Base-by-base conservation (phyloP, 2,888 invertebrate species). In the Clepsis dumicolana region DNA sequence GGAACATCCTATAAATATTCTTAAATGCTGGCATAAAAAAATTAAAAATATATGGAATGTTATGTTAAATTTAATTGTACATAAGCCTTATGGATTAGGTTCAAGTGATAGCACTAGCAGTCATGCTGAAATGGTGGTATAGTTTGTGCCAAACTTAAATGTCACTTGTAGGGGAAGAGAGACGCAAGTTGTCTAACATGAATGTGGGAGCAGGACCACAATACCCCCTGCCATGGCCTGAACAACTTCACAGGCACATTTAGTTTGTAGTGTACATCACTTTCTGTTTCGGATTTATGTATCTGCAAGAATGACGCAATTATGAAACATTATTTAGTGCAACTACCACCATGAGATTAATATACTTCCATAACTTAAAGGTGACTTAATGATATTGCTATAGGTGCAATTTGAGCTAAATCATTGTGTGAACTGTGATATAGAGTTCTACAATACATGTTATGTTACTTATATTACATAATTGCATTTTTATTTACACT, bases 401-500 rank as follows among this genome's bases (percentile, higher is more conserved):
- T n/a, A n/a, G n/a, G 38, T 38, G 38, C 38, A 38, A 38, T 4
- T 38, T n/a, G 16, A 44, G 8, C 44, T 44, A 18, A 44, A 44
- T 44, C 44, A 44, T 18, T 18, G 48, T 44, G 44, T 48, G 21
- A 48, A 48, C 48, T 48, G 48, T 48, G 48, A 48, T 48, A 48
- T 48, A 21, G 2, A 48, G 21, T 48, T 48, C 48, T 12, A 48
- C 48, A 44, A 7, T 16, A 10, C 21, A 21, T 21, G 48, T 48
- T 48, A 21, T 21, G 21, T 48, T 21, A 48, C 12, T 21, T 12
- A 12, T 18, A 18, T 48, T 21, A 48, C 21, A 12, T 21, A 21
- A 48, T 21, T 48, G 21, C 48, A 21, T 48, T 35, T 66, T 32
- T 62, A 62, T 56, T 62, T 62, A 66, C 54, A 61, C 44, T 48